Evolutionary conservation across 2,888 invertebrate genomes (phyloP).

Genomic region (Aelia acuminata): DNA sequence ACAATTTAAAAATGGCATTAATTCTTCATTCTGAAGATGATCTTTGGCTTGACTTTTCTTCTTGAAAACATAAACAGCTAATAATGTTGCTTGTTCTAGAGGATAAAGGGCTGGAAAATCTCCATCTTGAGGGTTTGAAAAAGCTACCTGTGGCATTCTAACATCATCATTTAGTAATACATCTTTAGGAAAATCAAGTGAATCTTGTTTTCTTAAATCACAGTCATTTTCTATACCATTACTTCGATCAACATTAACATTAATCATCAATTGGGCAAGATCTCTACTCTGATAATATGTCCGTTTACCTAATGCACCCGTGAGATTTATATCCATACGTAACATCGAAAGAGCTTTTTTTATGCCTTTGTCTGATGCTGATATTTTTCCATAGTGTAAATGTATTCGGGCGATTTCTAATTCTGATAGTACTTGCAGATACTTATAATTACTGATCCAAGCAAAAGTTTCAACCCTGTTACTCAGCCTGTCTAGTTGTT

Average conservation of each 20-base stretch:
- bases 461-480: constrained; percentile 69
- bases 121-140: constrained; percentile 75
- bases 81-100: constrained; percentile 83
- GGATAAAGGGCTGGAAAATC: constrained; percentile 74
- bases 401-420: constrained; percentile 77
- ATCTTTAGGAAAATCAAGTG: constrained; percentile 74
- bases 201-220: constrained; percentile 39
- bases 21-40: constrained; percentile 84
- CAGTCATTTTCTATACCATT: constrained; percentile 37
- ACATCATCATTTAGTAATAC: constrained; percentile 88
- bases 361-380: constrained; percentile 79
- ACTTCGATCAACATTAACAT: constrained; percentile 61
- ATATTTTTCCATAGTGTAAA: constrained; percentile 81
- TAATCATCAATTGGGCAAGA: constrained; percentile 82
- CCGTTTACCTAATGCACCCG: constrained; percentile 87
- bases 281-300: constrained; percentile 89
- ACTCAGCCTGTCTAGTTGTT: constrained; percentile 73
- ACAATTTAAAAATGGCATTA: constrained; percentile 81
- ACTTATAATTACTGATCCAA: constrained; percentile 69
- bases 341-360: constrained; percentile 76
- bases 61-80: constrained; percentile 81
- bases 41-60: constrained; percentile 84
- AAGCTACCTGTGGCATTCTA: constrained; percentile 83
- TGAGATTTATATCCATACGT: constrained; percentile 79
- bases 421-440: constrained; percentile 71